A percentile compares a stretch with the other conserved stretches of the same genome.
phyloP scores from a whole-genome alignment of 2,113 vertebrate species.

The Microtus montanus region DNA sequence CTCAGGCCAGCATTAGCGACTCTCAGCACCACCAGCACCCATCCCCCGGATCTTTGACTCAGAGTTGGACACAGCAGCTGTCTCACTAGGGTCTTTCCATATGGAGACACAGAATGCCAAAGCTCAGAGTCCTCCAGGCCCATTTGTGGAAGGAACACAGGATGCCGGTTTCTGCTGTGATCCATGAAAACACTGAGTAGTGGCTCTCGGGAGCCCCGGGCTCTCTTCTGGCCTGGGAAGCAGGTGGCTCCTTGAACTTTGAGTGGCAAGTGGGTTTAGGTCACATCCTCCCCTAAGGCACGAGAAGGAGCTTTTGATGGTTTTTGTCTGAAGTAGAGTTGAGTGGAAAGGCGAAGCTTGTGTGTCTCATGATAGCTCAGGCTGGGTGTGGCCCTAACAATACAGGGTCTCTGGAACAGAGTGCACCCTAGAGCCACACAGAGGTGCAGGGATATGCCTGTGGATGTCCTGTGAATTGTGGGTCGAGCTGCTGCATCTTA shows the following conservation, averaged over 20 bases:
- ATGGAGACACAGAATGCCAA: not conserved
- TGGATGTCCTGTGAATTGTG: not conserved
- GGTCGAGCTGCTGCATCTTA: not conserved
- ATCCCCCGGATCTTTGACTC: rapidly evolving
- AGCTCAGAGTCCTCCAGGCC: not conserved
- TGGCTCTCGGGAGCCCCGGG: not conserved
- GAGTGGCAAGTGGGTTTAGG: not conserved
- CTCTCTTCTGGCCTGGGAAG: not conserved
- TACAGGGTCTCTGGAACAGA: not conserved
- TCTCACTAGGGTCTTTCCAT: not conserved
- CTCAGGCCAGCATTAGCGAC: not conserved
- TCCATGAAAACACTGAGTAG: not conserved
- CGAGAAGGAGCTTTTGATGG: not conserved
- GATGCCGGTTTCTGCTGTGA: not conserved
- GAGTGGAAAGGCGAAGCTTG: rapidly evolving
- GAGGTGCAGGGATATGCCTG: not conserved
- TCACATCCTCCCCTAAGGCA: not conserved
- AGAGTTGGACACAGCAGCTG: not conserved
- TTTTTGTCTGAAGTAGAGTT: not conserved
- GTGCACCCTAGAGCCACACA: not conserved
- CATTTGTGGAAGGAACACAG: not conserved
- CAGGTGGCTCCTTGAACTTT: not conserved
- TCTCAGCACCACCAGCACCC: not conserved
- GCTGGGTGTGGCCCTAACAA: not conserved
- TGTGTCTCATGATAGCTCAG: not conserved